phyloP scores from a whole-genome alignment of 2,113 vertebrate genomes.

The Salvator merianae region DNA sequence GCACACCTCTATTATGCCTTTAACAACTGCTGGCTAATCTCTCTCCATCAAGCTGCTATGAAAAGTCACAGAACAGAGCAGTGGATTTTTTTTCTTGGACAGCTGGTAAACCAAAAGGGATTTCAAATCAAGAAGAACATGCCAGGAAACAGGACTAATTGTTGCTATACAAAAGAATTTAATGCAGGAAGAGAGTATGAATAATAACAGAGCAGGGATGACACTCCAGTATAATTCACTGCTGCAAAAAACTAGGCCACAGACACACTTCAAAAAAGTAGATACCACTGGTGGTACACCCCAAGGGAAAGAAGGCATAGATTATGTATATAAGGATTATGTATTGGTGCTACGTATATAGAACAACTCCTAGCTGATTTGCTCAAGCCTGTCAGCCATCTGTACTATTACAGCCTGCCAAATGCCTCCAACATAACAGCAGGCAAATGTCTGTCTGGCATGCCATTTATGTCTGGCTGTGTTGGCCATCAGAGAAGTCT shows the following conservation, averaged over 20 bases:
- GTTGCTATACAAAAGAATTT: neutral
- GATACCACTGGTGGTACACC: neutral
- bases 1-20: neutral
- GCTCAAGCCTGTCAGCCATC: neutral
- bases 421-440: neutral
- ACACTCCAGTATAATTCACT: neutral
- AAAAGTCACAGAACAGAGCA: neutral
- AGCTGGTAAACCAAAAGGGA: neutral
- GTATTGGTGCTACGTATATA: neutral
- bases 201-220: neutral
- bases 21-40: neutral
- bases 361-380: constrained; percentile 5
- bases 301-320: neutral
- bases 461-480: neutral
- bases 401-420: neutral
- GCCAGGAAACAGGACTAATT: neutral
- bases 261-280: neutral
- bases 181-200: neutral
- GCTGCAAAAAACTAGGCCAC: neutral
- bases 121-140: neutral
- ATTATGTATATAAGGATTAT: neutral
- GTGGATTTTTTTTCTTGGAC: neutral
- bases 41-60: neutral
- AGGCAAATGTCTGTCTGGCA: constrained; percentile 5
- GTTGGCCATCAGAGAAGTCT: neutral